Percentiles rank a stretch among this genome's conserved stretches.
phyloP scores from a whole-genome alignment of 2,113 vertebrate species.

The Melanerpes aurifrons region DNA sequence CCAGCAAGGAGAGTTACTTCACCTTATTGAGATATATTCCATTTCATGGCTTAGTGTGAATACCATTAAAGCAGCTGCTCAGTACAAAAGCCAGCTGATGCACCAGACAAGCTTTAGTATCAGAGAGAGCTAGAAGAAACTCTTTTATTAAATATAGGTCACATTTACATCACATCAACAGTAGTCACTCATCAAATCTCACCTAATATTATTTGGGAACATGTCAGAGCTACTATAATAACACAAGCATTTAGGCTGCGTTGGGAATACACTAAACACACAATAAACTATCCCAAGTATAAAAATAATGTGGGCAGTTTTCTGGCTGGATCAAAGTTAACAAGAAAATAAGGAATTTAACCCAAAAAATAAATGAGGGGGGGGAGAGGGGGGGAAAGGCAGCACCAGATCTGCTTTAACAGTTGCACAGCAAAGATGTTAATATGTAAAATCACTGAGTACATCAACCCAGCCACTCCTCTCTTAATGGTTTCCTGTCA shows the following conservation, averaged over 20 bases:
- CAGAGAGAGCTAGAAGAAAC: background rate
- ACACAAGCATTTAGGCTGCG: background rate
- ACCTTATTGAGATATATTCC: background rate
- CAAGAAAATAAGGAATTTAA: background rate
- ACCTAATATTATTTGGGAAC: constrained; percentile 42
- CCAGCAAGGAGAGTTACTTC: background rate
- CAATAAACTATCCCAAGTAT: background rate
- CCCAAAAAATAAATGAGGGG: background rate
- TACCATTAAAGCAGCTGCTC: background rate
- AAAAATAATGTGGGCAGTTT: background rate
- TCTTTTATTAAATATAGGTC: background rate
- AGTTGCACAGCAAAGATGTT: background rate
- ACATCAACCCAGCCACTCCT: background rate
- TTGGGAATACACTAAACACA: constrained; percentile 17
- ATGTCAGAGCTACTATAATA: constrained; percentile 27
- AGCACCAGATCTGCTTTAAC: background rate
- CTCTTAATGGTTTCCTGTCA: background rate
- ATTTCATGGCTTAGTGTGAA: background rate
- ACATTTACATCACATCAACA: constrained; percentile 12
- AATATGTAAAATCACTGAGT: background rate
- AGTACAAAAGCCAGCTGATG: background rate
- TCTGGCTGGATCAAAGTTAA: constrained; percentile 9
- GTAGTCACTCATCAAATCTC: constrained; percentile 25
- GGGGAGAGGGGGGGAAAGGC: background rate
- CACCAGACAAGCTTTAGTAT: background rate